Conservation (phyloP, 2,113 vertebrate genomes). For the Donacobius atricapilla region DNA sequence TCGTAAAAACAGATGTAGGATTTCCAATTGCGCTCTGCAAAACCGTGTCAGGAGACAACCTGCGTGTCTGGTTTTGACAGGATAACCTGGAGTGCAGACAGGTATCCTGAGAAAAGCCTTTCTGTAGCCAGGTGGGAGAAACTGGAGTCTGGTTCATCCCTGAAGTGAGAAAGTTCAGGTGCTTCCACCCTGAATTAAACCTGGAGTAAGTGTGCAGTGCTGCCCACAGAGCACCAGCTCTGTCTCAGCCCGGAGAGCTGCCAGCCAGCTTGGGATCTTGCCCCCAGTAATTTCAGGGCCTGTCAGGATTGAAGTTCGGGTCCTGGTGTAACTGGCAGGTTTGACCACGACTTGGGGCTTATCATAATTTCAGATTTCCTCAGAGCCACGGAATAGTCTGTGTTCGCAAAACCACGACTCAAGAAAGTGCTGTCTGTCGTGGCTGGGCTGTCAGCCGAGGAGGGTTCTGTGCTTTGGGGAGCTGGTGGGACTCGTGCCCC, state of each 20-base stretch:
- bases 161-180: conserved; percentile 23
- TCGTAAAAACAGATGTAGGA: conserved; percentile 11
- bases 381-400: neutral
- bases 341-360: neutral
- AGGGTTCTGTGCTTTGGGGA: neutral
- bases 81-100: neutral
- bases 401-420: neutral
- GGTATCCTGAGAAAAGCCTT: neutral
- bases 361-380: accelerated
- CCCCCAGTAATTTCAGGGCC: neutral
- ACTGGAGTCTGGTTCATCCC: neutral
- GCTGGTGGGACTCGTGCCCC: neutral
- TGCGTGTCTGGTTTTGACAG: neutral
- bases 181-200: neutral
- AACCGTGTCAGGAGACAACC: neutral
- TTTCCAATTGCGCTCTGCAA: conserved; percentile 17
- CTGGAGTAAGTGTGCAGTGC: neutral
- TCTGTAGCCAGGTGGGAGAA: neutral
- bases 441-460: neutral
- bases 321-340: neutral
- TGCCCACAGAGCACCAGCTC: neutral
- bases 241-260: neutral
- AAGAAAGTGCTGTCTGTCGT: neutral
- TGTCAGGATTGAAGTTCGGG: neutral
- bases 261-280: neutral